A percentile compares a stretch with the other conserved stretches of the same genome.
Conservation (phyloP, 2,888 invertebrate species). For the Ecliptopera silaceata region DNA sequence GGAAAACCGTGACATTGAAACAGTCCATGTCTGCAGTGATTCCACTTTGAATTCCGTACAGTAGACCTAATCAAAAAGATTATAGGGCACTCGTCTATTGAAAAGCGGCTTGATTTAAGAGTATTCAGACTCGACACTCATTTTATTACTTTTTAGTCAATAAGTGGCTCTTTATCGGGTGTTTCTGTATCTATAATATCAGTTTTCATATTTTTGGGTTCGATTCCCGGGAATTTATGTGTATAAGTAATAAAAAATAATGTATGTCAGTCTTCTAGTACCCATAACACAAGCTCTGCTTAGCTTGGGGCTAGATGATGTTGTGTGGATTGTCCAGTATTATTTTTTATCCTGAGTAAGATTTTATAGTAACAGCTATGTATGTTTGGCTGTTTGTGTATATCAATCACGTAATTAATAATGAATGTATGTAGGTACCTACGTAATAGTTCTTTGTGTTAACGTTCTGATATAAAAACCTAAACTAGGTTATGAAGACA, state of each 20-base stretch:
- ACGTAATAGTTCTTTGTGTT: background rate
- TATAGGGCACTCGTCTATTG: conserved; percentile 16
- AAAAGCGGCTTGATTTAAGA: conserved; percentile 25
- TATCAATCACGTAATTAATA: too few species aligned
- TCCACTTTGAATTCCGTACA: background rate
- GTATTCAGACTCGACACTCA: conserved; percentile 17
- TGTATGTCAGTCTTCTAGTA: too few species aligned
- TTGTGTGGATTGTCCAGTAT: too few species aligned
- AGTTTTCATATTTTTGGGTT: background rate
- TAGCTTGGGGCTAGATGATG: too few species aligned
- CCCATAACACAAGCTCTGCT: too few species aligned
- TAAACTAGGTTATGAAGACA: background rate
- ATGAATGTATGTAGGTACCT: too few species aligned
- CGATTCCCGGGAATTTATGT: background rate
- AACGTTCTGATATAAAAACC: too few species aligned
- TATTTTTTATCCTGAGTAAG: too few species aligned
- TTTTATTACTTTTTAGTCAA: conserved; percentile 20
- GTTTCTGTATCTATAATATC: background rate
- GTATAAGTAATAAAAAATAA: too few species aligned
- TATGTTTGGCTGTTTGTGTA: too few species aligned
- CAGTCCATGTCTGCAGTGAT: background rate
- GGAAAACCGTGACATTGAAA: background rate
- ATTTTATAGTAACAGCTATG: too few species aligned
- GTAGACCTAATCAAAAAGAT: conserved; percentile 22
- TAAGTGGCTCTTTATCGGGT: conserved; percentile 11